Conservation (phyloP, 2,113 vertebrate genomes). For the Eublepharis macularius region DNA sequence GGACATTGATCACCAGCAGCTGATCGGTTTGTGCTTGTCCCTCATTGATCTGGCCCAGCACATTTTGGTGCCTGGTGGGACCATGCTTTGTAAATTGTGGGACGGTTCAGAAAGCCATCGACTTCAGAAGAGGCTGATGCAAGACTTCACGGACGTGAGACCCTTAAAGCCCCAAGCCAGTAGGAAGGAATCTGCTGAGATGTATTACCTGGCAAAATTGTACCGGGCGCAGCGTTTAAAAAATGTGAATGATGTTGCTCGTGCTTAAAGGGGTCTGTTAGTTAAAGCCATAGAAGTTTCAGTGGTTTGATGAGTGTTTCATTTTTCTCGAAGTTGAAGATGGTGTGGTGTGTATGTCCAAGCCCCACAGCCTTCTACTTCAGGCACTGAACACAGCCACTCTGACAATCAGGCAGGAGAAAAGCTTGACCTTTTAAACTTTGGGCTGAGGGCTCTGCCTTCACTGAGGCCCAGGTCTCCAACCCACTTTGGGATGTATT, state of each 20-base stretch:
- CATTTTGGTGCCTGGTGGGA: conserved; percentile 79
- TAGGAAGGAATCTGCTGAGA: conserved; percentile 89
- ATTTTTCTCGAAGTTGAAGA: too few species aligned
- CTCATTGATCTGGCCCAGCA: conserved; percentile 78
- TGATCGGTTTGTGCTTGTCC: conserved; percentile 80
- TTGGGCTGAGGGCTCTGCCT: too few species aligned
- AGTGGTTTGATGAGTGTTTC: too few species aligned
- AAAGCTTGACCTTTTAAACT: too few species aligned
- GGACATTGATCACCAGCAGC: conserved; percentile 88
- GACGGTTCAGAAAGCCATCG: conserved; percentile 77
- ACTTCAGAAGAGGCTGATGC: conserved; percentile 78
- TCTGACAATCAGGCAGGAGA: too few species aligned
- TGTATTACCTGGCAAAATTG: conserved; percentile 83
- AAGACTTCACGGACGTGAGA: conserved; percentile 77
- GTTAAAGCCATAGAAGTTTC: not conserved
- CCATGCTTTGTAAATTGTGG: conserved; percentile 92
- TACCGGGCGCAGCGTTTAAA: conserved; percentile 52
- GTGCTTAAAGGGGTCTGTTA: not conserved
- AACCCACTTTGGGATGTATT: too few species aligned
- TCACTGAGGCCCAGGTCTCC: too few species aligned
- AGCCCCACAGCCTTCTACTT: too few species aligned
- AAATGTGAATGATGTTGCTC: not conserved
- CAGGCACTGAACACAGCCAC: too few species aligned
- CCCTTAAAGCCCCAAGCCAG: conserved; percentile 88
- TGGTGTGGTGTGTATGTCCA: too few species aligned